Conservation (phyloP, 1,140 invertebrate genomes). For the Heliconius congener region DNA sequence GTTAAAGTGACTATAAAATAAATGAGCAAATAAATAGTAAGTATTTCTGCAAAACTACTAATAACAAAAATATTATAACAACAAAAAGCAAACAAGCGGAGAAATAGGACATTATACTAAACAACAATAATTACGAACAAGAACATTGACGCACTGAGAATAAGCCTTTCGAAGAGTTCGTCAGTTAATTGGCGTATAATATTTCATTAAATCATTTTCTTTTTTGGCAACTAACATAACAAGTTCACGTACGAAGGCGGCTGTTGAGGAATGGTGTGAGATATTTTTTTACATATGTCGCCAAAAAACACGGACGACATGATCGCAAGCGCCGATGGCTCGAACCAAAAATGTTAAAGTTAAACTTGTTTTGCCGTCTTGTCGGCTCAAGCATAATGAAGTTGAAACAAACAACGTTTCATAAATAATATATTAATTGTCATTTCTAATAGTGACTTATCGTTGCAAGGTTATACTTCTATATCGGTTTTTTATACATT, state of each 20-base stretch:
- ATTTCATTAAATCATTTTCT: constrained; percentile 3
- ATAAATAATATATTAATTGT: not conserved
- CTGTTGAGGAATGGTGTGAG: not conserved
- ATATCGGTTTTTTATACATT: no score
- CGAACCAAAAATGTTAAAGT: not conserved
- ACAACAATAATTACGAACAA: not conserved
- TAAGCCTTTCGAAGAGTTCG: not conserved
- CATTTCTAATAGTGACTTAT: no score
- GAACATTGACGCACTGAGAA: not conserved
- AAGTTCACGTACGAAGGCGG: not conserved
- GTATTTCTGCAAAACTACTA: no score
- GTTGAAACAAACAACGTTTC: not conserved
- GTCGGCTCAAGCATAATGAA: not conserved
- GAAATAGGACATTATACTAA: not conserved
- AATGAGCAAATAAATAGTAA: no score
- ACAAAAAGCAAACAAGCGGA: not conserved
- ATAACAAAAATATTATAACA: not conserved
- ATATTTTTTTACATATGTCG: not conserved
- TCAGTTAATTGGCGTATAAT: constrained; percentile 5
- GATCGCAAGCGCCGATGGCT: not conserved
- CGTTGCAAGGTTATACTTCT: no score
- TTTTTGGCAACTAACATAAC: not conserved
- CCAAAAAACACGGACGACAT: not conserved
- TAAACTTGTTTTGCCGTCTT: constrained; percentile 1
- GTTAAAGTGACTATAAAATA: no score